Evolutionary conservation across 2,113 vertebrate species (phyloP).

Genomic region (Epinephelus moara): DNA sequence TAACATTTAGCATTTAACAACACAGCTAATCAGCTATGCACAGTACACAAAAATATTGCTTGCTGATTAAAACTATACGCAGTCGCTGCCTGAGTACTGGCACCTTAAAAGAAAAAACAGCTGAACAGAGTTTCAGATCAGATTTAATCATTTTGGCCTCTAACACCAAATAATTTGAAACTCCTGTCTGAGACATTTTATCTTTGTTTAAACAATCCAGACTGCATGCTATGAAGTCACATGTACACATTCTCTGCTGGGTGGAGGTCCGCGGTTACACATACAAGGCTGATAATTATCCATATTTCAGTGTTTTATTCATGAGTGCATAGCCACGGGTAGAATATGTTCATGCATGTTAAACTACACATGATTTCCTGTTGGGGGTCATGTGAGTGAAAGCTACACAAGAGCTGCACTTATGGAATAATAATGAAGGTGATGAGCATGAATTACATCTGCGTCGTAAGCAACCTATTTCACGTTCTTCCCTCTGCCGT

Average conservation of each 20-base stretch:
- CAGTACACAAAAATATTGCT: neutral
- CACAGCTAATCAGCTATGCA: constrained; percentile 23
- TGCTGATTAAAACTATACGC: neutral
- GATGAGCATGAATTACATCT: constrained; percentile 43
- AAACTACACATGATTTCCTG: constrained; percentile 45
- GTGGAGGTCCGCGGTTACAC: neutral
- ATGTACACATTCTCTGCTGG: constrained; percentile 5
- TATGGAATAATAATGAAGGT: constrained; percentile 39
- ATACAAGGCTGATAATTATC: constrained; percentile 34
- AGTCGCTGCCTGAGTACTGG: neutral
- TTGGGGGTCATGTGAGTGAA: constrained; percentile 39
- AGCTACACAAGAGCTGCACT: constrained; percentile 6
- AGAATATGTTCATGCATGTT: constrained; percentile 43
- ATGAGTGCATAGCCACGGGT: constrained; percentile 39
- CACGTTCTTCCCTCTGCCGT: constrained; percentile 17
- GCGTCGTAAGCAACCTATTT: constrained; percentile 17
- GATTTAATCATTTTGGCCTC: neutral
- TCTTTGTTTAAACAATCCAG: neutral
- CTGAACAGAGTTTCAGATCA: neutral
- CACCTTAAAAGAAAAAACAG: neutral
- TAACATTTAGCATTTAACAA: constrained; percentile 3
- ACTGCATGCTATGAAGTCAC: neutral
- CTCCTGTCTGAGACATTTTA: neutral
- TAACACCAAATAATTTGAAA: neutral
- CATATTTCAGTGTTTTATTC: constrained; percentile 54